Evolutionary conservation across 1,140 invertebrate genomes (phyloP), one percentile per base, ranked within the genome.

Genomic region (Paralvinella palmiformis): DNA sequence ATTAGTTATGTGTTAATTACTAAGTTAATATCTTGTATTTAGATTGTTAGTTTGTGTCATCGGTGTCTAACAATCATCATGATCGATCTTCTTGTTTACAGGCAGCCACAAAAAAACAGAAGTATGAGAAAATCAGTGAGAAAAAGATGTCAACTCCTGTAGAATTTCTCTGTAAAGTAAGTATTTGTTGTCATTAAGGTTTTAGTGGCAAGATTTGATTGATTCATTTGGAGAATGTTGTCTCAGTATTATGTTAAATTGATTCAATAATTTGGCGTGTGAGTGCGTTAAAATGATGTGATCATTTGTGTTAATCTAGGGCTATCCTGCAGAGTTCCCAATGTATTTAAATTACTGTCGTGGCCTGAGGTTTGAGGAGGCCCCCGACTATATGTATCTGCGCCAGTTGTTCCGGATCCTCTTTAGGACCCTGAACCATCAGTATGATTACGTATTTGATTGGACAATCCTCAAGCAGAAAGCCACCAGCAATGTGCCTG

Each of bases 361-460:
- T 81, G 93, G 92, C 52, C 85, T 98, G 68, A 86, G 91, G 67
- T 98, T 98, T 82, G 94, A 97, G 79, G 95, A 98, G 81, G 87
- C 89, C 58, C 95, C 95, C 22, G 95, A 98, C 80, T 98, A 98
- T 81, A 96, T 96, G 92, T 97, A 97, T 84, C 86, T 98, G 61
- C 87, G 94, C 76, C 94, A 97, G 82, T 83, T 98, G 63, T 97
- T 96, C 85, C 90, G 96, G 74, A 99, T 99, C 79, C 86, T 99
- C 74, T 99, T 99, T 86, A 90, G 96, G 75, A 98, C 96, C 66
- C 86, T 98, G 71, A 98, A 98, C 83, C 95, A 98, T 82, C 94
- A 97, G 82, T 98, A 98, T 82, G 96, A 99, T 83, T 99, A 98
- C 84, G 94, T 92, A 68, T 99, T 98, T 84, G 96, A 99, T 82